Evolutionary conservation across 2,113 vertebrate genomes (phyloP), one percentile per base, ranked within the genome.

Genomic region (Leuciscus idus): DNA sequence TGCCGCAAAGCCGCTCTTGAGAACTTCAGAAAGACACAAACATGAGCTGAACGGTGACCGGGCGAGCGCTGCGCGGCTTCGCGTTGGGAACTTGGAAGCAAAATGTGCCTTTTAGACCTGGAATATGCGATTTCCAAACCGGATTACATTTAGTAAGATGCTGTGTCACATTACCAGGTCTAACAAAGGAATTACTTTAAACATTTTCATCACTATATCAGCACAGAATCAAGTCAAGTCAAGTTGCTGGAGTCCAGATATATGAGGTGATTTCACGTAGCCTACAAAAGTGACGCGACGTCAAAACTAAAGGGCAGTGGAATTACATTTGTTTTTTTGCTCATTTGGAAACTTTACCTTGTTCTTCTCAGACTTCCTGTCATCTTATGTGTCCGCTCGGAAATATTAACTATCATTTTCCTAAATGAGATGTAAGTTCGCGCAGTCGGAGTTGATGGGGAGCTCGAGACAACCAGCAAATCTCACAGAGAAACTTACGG

Each of bases 21-120:
- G 89, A 94, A 94, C 70, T 93, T 94, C 89, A 88, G 87, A 59
- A 90, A 89, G 88, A 91, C 82, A 87, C 59, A 85, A 89, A 90
- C 85, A 85, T 86, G 85, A 90, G 84, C 79, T 75, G 90, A 74
- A 74, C 84, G 39, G 61, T 59, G 57, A 66, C 2, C 48, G n/a
- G 91, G 89, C 81, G 78, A 28, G 70, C 78, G 82, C 80, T 55
- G 87, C 73, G 86, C 11, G 13, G 33, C 78, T 81, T 83, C 17
- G 26, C 48, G 72, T 73, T 77, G 66, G 36, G 55, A 81, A 61
- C 61, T 64, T 79, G 33, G 26, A 23, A 55, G 19, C 68, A 50
- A 85, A 83, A 52, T 39, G 74, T 62, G 81, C 23, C 55, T 52
- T 55, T 73, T 48, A 72, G 61, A 52, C n/a, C 26, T 84, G 61